Conservation (phyloP, 2,888 invertebrate species). For the Heliconius ethilla region DNA sequence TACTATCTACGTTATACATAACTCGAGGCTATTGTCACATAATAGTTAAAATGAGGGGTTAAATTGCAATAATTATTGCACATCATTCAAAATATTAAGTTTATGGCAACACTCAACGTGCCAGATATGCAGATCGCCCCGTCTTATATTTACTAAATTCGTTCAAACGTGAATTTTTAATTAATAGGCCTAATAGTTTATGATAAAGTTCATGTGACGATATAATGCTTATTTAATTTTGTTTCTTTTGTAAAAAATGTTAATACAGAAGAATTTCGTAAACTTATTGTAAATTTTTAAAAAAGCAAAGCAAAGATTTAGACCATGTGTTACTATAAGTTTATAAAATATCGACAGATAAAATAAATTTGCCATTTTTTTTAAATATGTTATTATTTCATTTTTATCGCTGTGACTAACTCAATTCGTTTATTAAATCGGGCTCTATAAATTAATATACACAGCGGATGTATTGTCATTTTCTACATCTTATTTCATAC, state of each 20-base stretch:
- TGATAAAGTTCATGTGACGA: neutral
- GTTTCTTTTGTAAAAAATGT: neutral
- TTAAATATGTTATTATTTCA: slow-evolving; percentile 2
- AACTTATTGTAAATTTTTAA: neutral
- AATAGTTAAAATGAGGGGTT: slow-evolving; percentile 4
- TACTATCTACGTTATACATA: slow-evolving; percentile 15
- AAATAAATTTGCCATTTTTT: neutral
- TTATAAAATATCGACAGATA: neutral
- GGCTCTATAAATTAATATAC: neutral
- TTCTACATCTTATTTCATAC: neutral
- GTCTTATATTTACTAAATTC: slow-evolving; percentile 41
- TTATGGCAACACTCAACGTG: neutral
- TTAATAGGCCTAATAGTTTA: slow-evolving; percentile 24
- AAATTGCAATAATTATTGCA: slow-evolving; percentile 23
- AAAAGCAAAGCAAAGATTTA: neutral
- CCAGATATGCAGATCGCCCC: neutral
- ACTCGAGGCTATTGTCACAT: slow-evolving; percentile 8
- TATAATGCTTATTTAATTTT: too few relatives aligned
- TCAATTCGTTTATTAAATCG: neutral
- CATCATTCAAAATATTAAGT: neutral
- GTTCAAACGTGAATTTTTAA: slow-evolving; percentile 29
- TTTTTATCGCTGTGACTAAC: neutral
- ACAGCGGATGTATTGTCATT: slow-evolving; percentile 17
- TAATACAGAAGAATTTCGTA: neutral
- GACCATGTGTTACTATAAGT: neutral